These are phyloP conservation scores for Camelus bactrianus DNA, from an alignment of 2,113 vertebrate species.

Conservation along the genomic window DNA sequence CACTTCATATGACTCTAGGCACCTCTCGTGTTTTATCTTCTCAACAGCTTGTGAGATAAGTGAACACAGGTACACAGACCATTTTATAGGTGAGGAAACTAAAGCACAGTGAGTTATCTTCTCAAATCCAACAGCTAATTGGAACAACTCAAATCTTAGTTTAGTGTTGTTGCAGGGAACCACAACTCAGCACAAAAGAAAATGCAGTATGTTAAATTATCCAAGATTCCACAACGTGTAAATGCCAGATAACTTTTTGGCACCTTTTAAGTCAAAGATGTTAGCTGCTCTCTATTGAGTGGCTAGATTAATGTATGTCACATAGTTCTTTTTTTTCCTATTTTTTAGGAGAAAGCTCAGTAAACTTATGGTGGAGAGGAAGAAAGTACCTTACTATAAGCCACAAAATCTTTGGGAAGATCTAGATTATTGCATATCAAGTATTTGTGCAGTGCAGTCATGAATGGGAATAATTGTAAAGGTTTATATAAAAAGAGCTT, in stretches of 20 bases:
- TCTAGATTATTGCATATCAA: constrained; percentile 18
- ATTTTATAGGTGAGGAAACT: not conserved
- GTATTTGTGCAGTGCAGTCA: constrained; percentile 36
- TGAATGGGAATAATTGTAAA: constrained; percentile 51
- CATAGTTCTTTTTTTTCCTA: constrained; percentile 1
- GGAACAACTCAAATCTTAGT: constrained; percentile 46
- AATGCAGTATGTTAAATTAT: constrained; percentile 18
- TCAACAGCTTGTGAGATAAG: not conserved
- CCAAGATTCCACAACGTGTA: not conserved
- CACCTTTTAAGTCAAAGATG: constrained; percentile 45
- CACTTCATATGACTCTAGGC: constrained; percentile 25
- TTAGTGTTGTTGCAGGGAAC: not conserved
- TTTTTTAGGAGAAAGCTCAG: constrained; percentile 57
- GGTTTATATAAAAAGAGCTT: constrained; percentile 54
- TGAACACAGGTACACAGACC: not conserved
- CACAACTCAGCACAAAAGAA: constrained; percentile 28
- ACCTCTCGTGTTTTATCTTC: constrained; percentile 58
- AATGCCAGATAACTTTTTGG: constrained; percentile 16
- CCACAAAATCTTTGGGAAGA: constrained; percentile 39
- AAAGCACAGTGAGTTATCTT: not conserved
- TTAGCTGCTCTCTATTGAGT: not conserved
- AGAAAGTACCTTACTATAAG: constrained; percentile 21
- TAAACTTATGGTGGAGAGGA: constrained; percentile 44
- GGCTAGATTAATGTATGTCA: not conserved
- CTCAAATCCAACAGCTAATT: constrained; percentile 20